Evolutionary conservation across 2,113 vertebrate genomes (phyloP).

Genomic region (Oncorhynchus nerka): DNA sequence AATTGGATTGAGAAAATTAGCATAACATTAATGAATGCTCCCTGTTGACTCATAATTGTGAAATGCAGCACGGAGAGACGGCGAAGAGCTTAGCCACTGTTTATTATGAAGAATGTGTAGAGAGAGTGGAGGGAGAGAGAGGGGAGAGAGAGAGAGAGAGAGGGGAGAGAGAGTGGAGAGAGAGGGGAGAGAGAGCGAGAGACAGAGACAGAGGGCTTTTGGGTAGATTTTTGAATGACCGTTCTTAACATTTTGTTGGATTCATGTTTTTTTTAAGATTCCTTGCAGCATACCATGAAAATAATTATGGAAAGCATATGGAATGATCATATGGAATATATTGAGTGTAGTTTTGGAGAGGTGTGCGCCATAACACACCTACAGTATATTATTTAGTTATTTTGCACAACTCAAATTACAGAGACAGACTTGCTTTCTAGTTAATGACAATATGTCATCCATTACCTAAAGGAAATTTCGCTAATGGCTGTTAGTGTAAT

Average conservation of each 20-base stretch:
- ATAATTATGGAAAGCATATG: too few species aligned
- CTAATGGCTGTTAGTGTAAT: too few species aligned
- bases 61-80: conserved; percentile 54
- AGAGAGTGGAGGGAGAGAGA: neutral
- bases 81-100: neutral
- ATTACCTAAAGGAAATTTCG: too few species aligned
- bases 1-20: conserved; percentile 81
- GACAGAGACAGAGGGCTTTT: too few species aligned
- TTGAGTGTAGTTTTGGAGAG: too few species aligned
- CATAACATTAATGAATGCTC: conserved; percentile 82
- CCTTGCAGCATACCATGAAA: too few species aligned
- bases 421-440: conserved; percentile 2
- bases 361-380: too few species aligned
- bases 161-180: neutral
- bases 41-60: conserved; percentile 74
- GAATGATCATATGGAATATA: too few species aligned
- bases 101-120: conserved; percentile 44
- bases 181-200: too few species aligned
- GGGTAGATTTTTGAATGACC: neutral
- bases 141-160: too few species aligned
- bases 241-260: neutral
- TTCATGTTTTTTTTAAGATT: neutral
- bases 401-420: neutral
- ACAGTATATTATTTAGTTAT: too few species aligned
- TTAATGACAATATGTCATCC: neutral